Evolutionary conservation across 1,140 invertebrate species (phyloP).

Genomic region (Brachionus sp.): DNA sequence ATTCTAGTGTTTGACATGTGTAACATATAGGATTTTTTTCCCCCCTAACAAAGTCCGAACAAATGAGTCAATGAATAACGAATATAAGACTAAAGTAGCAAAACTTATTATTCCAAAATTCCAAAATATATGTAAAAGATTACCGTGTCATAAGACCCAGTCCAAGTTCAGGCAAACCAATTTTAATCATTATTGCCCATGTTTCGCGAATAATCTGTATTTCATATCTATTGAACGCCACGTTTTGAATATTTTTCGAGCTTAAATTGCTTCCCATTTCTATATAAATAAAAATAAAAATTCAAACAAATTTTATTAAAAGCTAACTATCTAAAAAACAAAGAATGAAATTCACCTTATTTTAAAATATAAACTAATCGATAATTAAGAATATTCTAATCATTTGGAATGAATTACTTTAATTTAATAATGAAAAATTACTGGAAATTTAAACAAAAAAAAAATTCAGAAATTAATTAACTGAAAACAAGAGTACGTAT

Average conservation of each 20-base stretch:
- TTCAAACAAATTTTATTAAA: neutral
- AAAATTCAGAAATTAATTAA: neutral
- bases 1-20: no score
- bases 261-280: slow-evolving; percentile 21
- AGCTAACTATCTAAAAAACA: neutral
- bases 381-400: neutral
- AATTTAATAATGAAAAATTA: neutral
- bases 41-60: no score
- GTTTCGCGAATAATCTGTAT: slow-evolving; percentile 11
- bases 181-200: neutral
- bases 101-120: no score
- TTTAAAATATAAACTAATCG: neutral
- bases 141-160: slow-evolving; percentile 38
- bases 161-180: slow-evolving; percentile 3
- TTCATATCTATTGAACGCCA: slow-evolving; percentile 11
- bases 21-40: no score
- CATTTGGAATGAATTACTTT: neutral
- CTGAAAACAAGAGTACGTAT: neutral
- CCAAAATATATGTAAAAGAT: neutral
- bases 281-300: neutral
- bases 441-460: neutral
- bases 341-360: neutral
- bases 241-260: slow-evolving; percentile 1
- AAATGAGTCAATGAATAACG: no score
- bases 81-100: no score